Conservation (phyloP, 2,888 invertebrate genomes). For the Cephus rjabovi region DNA sequence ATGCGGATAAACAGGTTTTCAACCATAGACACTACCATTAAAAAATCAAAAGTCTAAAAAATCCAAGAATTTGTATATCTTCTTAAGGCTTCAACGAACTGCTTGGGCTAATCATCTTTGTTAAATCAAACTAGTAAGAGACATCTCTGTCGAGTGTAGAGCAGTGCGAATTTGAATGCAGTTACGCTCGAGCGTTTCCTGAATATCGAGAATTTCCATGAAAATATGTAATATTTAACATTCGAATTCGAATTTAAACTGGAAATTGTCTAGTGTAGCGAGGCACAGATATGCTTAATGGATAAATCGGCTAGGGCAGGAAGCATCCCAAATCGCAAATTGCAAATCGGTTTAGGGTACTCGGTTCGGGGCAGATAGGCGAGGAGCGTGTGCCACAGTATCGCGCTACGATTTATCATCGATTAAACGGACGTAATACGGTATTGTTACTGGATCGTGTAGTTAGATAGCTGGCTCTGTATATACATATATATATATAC, state of each 20-base stretch:
- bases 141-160: too few species aligned
- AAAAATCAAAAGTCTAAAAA: not conserved
- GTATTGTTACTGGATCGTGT: constrained; percentile 51
- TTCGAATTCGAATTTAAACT: not conserved
- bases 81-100: too few species aligned
- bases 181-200: too few species aligned
- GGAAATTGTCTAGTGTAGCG: not conserved
- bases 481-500: not conserved
- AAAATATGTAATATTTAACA: not conserved
- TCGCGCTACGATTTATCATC: constrained; percentile 51
- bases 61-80: too few species aligned
- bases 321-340: not conserved
- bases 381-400: not conserved
- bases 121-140: too few species aligned
- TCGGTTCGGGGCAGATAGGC: not conserved
- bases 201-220: not conserved
- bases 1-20: not conserved
- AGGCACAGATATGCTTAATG: too few species aligned
- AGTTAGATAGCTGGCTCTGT: constrained; percentile 40
- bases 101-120: too few species aligned
- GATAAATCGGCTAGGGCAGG: not conserved
- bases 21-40: not conserved
- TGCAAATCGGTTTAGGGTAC: not conserved
- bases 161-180: too few species aligned
- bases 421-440: constrained; percentile 58